A percentile compares a stretch with the other conserved stretches of the same genome.
These are phyloP conservation scores for Cerceris ruficornis DNA, from an alignment of 2,888 invertebrate species.

Conservation along the genomic window DNA sequence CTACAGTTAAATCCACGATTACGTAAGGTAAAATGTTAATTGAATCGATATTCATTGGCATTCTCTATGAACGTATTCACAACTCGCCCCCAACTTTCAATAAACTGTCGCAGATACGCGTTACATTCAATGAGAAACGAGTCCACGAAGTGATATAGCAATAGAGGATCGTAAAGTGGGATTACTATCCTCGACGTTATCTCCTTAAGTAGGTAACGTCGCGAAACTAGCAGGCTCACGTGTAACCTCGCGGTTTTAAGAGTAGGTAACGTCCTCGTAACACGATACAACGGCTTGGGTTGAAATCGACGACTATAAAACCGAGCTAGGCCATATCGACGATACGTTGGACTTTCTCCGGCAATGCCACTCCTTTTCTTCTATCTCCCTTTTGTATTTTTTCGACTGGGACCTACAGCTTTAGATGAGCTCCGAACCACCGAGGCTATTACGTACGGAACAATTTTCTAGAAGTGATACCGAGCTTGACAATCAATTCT, in stretches of 20 bases:
- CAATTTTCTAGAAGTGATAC: no score
- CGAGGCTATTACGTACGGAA: no score
- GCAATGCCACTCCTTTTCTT: conserved; percentile 24
- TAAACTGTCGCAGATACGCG: background rate
- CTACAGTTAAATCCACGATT: no score
- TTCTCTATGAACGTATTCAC: background rate
- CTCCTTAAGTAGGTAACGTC: conserved; percentile 42
- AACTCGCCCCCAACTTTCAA: background rate
- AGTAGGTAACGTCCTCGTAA: conserved; percentile 46
- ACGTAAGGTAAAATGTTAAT: no score
- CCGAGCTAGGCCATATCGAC: conserved; percentile 12
- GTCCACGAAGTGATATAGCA: conserved; percentile 9
- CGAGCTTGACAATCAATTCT: no score
- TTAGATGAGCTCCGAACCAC: no score
- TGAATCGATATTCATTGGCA: no score
- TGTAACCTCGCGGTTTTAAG: conserved; percentile 48
- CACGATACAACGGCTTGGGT: conserved; percentile 37
- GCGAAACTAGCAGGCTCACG: conserved; percentile 35
- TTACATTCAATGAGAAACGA: background rate
- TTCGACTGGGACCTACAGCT: background rate
- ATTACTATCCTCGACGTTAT: conserved; percentile 28
- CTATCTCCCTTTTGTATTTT: background rate
- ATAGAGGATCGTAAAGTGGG: conserved; percentile 28
- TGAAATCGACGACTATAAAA: conserved; percentile 30
- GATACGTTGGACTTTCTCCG: conserved; percentile 47